Evolutionary conservation across 2,888 invertebrate genomes (phyloP), one percentile per base, ranked within the genome.

Genomic region (Drosophila vallismaia): DNA sequence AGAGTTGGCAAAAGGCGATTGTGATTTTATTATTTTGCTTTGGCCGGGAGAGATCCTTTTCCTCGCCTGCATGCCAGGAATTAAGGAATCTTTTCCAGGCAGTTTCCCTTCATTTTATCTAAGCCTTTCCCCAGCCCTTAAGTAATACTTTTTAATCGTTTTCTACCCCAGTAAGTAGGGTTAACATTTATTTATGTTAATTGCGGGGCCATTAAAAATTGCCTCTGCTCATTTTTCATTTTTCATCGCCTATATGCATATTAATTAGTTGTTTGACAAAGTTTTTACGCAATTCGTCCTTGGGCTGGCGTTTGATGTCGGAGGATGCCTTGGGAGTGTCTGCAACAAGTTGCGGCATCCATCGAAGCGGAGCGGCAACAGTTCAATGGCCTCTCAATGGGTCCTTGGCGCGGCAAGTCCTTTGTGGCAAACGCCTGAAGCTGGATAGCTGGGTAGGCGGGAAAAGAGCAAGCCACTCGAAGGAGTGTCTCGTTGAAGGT

Each of bases 121-220:
- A 4, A 6, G 36, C 33, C 33, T 33, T 33, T 33, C 7, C 2
- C 14, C 33, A 33, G 19, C 12, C 40, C 2, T 10, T 40, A 40
- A 40, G n/a, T 40, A 7, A n/a, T 14, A 12, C 9, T 38, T 45
- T 60, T 56, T 24, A 46, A 29, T 38, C 24, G 24, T 46, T 31
- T 31, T 5, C 2, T n/a, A 48, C 24, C 44, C 19, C 40, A 38
- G 29, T 8, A 19, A 28, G 28, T 28, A 28, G 28, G 6, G 9
- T 40, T 60, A 14, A 62, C 57, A 50, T 26, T 42, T 40, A 48
- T 58, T 79, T 75, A 79, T 83, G 80, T 24, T 74, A 75, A 80
- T 75, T 60, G 42, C 9, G 42, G 42, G 45, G 24, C 42, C 50
- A 76, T 76, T 66, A 62, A 31, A 59, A 60, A 50, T 36, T 38